phyloP scores from a whole-genome alignment of 2,797 vertebrate genomes.

The Malacoraja senta region DNA sequence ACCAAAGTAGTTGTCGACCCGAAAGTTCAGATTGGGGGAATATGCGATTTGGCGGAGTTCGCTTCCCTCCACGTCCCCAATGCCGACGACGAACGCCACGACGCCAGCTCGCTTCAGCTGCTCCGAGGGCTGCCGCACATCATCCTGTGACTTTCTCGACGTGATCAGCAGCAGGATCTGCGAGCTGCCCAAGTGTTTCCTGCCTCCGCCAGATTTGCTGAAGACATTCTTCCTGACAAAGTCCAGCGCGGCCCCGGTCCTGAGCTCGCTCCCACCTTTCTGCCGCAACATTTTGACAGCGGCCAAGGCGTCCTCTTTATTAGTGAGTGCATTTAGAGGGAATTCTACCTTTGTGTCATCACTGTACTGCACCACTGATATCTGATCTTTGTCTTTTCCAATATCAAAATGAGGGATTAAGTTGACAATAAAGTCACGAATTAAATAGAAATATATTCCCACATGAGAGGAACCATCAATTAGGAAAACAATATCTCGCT shows the following conservation, averaged over 20 bases:
- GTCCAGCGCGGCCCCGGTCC: not conserved
- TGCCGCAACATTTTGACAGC: not conserved
- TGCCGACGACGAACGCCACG: not conserved
- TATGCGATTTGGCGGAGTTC: constrained; percentile 35
- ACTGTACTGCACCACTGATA: constrained; percentile 36
- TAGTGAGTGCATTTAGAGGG: constrained; percentile 29
- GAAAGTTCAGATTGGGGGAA: constrained; percentile 7
- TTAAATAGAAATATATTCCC: constrained; percentile 21
- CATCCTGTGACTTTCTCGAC: constrained; percentile 20
- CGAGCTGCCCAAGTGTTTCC: constrained; percentile 16
- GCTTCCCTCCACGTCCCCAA: not conserved
- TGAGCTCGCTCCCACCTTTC: not conserved
- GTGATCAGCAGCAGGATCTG: constrained; percentile 36
- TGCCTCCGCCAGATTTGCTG: constrained; percentile 12
- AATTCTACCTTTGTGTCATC: constrained; percentile 26
- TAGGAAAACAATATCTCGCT: constrained; percentile 39
- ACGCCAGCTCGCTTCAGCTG: not conserved
- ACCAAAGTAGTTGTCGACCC: not conserved
- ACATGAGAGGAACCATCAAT: constrained; percentile 31
- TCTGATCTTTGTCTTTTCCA: constrained; percentile 32
- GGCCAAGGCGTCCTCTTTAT: not conserved
- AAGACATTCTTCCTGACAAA: constrained; percentile 31
- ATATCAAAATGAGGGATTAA: constrained; percentile 29
- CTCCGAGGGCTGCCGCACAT: not conserved
- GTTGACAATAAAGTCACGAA: not conserved